Conservation (phyloP, 2,888 invertebrate genomes). For the Callosobruchus maculatus region DNA sequence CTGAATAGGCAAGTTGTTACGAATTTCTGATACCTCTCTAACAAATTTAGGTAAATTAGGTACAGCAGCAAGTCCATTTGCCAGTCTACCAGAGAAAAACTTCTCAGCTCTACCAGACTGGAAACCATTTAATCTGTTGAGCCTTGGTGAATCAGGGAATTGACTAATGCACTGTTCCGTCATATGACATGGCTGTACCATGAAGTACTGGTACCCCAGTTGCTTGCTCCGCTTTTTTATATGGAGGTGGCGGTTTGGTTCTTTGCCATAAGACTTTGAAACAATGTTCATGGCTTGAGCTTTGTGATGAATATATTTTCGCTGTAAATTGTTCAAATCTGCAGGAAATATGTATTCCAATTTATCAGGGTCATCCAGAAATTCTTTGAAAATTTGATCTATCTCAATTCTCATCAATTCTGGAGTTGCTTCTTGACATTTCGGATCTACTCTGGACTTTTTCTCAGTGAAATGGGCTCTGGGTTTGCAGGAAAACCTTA, state of each 20-base stretch:
- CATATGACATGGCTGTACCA: slow-evolving; percentile 15
- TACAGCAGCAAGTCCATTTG: slow-evolving; percentile 3
- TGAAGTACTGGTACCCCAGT: slow-evolving; percentile 26
- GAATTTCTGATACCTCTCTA: slow-evolving; percentile 47
- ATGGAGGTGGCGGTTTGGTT: slow-evolving; percentile 36
- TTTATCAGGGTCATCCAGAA: slow-evolving; percentile 31
- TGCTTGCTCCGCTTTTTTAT: slow-evolving; percentile 29
- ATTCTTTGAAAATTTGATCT: slow-evolving; percentile 36
- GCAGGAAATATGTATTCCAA: slow-evolving; percentile 54
- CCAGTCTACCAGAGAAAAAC: slow-evolving; percentile 6
- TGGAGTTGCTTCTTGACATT: slow-evolving; percentile 32
- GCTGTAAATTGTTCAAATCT: slow-evolving; percentile 70
- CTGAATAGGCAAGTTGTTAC: slow-evolving; percentile 69
- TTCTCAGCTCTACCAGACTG: neutral
- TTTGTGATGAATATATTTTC: slow-evolving; percentile 75
- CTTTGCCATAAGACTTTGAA: slow-evolving; percentile 79
- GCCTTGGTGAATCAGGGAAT: slow-evolving; percentile 11
- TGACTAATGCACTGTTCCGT: slow-evolving; percentile 8
- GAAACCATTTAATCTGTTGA: neutral
- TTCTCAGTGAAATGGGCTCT: neutral
- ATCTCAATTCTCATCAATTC: slow-evolving; percentile 37
- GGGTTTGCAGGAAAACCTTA: neutral
- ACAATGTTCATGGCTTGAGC: slow-evolving; percentile 67
- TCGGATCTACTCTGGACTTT: slow-evolving; percentile 7
- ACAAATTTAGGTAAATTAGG: slow-evolving; percentile 1